phyloP scores from a whole-genome alignment of 2,888 invertebrate species.

The Apeira syringaria region DNA sequence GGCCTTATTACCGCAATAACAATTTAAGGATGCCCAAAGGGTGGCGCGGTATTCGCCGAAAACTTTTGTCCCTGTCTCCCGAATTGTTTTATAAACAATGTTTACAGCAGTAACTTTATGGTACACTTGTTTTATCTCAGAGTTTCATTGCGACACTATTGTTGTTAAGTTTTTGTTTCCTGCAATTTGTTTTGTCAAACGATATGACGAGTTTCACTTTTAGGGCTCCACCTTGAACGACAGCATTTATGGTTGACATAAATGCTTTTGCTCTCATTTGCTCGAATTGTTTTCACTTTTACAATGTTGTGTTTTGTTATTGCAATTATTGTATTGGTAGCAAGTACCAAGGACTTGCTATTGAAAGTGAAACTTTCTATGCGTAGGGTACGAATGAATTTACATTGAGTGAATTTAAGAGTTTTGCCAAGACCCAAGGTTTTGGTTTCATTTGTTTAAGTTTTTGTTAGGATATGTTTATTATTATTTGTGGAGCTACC shows the following conservation, averaged over 20 bases:
- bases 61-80: constrained; percentile 74
- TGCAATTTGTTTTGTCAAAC: constrained; percentile 52
- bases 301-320: no score
- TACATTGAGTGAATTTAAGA: no score
- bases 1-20: constrained; percentile 78
- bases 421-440: no score
- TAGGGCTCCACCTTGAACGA: constrained; percentile 32
- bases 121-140: constrained; percentile 71
- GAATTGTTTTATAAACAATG: constrained; percentile 82
- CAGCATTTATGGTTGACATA: constrained; percentile 43
- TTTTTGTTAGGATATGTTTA: no score
- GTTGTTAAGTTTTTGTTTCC: constrained; percentile 56
- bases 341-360: constrained; percentile 32
- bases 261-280: constrained; percentile 63
- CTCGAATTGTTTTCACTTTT: constrained; percentile 47
- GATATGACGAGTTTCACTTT: constrained; percentile 61
- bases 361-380: constrained; percentile 26
- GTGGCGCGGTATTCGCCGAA: constrained; percentile 71
- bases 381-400: no score
- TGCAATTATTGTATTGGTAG: no score
- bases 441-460: no score
- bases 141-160: constrained; percentile 66
- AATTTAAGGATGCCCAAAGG: constrained; percentile 81
- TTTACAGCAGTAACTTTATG: constrained; percentile 78
- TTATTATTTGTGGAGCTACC: no score